Evolutionary conservation across 2,113 vertebrate species (phyloP).

Genomic region (Cariama cristata): DNA sequence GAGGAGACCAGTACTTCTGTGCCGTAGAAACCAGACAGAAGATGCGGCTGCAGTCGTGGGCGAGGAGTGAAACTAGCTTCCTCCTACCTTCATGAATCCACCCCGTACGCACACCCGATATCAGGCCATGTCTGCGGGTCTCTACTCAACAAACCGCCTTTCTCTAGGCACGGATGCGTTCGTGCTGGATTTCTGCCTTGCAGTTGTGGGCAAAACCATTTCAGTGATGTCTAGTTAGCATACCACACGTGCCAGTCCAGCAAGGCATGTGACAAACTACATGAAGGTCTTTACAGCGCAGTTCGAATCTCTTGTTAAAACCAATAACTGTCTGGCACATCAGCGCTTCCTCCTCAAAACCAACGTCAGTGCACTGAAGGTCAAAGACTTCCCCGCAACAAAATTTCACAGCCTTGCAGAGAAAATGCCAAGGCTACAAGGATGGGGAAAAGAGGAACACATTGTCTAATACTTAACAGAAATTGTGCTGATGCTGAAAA

Average conservation of each 20-base stretch:
- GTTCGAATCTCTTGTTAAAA: background rate
- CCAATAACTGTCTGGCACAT: background rate
- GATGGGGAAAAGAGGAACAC: background rate
- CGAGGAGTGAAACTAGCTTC: background rate
- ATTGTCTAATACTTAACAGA: background rate
- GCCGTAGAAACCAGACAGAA: background rate
- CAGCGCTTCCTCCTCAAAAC: background rate
- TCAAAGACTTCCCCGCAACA: background rate
- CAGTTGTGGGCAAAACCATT: background rate
- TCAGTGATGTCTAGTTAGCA: background rate
- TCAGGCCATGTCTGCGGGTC: background rate
- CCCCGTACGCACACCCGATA: background rate
- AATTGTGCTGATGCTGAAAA: background rate
- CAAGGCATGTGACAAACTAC: background rate
- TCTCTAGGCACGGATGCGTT: background rate
- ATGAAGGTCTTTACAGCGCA: background rate
- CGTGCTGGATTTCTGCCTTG: background rate
- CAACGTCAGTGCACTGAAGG: background rate
- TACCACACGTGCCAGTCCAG: background rate
- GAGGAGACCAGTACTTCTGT: background rate
- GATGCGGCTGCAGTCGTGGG: too few species aligned
- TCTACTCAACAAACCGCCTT: background rate
- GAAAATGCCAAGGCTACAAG: background rate
- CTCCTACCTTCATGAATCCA: background rate
- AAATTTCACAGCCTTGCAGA: background rate